Evolutionary conservation across 2,888 invertebrate species (phyloP), one percentile per base, ranked within the genome.

Genomic region (Drosophila aldrichi): DNA sequence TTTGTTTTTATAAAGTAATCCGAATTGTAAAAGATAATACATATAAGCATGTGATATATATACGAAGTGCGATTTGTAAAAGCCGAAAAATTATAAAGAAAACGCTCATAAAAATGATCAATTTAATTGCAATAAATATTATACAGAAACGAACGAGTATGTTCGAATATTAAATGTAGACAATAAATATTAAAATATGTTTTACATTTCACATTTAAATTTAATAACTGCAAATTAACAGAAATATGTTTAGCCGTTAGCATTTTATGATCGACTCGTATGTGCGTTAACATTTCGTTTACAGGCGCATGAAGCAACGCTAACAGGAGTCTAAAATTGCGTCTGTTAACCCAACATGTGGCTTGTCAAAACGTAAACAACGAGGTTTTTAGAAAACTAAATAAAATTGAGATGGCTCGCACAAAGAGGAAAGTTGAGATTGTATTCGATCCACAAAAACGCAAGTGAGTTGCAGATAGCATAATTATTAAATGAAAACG

Each of bases 381-480:
- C 77, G 77, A 74, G 70, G 70, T 66, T 56, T 54, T 57, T 41
- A 10, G 18, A 10, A 51, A 54, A 14, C 6, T 32, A 18, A 48
- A 29, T 44, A 20, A 69, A 68, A 75, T 12, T 10, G 3, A n/a
- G 3, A 91, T 91, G 91, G 70, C 82, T 14, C 81, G 90, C 3
- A 77, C 67, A 25, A 89, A 91, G 63, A 86, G 82, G 59, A 91
- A 91, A 59, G 51, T 90, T 1, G 92, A 91, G 64, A 69, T 95
- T 41, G 94, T 95, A 1, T 95, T 95, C 74, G 94, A 95, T 91
- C 94, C 94, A 78, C 92, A 93, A 12, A 95, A 95, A 79, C 92
- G 95, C 91, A 94, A 93, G 95, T 95, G 93, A 92, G 89, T 90
- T 38, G n/a, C 9, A 22, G 14, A 4, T 8, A 38, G 10, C 25